Conservation (phyloP, 2,113 vertebrate genomes). For the Pogona vitticeps region DNA sequence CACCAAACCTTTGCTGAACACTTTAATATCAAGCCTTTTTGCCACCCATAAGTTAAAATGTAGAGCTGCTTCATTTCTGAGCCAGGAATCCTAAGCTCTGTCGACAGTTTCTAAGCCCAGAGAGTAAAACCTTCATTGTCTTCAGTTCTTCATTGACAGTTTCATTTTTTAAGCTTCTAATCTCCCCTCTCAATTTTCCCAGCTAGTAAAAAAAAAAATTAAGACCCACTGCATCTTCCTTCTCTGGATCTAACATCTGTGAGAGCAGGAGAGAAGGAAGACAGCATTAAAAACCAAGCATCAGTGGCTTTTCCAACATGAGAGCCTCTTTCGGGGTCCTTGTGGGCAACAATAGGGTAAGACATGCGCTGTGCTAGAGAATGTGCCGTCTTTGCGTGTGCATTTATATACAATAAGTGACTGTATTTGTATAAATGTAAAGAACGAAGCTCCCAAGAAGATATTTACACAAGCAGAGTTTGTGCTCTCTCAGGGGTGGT, state of each 20-base stretch:
- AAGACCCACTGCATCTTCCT: rapidly evolving
- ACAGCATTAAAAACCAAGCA: not conserved
- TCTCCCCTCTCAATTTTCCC: not conserved
- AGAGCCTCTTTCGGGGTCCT: not conserved
- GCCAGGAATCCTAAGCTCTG: not conserved
- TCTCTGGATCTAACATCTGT: not conserved
- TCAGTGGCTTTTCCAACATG: not conserved
- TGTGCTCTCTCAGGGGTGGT: not conserved
- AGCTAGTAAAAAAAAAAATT: not conserved
- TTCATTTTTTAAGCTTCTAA: not conserved
- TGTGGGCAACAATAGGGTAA: not conserved
- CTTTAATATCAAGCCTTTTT: not conserved
- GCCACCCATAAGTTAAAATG: not conserved
- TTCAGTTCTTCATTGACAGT: not conserved
- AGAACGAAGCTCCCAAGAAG: not conserved
- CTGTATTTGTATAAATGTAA: not conserved
- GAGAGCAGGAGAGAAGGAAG: not conserved
- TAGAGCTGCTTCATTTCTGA: not conserved
- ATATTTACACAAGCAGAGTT: not conserved
- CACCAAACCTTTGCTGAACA: not conserved
- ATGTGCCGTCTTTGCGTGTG: not conserved
- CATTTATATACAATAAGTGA: not conserved
- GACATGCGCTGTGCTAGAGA: not conserved
- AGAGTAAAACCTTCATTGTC: not conserved
- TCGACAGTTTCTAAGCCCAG: not conserved